phyloP scores from a whole-genome alignment of 2,888 invertebrate species.

The Cabera pusaria region DNA sequence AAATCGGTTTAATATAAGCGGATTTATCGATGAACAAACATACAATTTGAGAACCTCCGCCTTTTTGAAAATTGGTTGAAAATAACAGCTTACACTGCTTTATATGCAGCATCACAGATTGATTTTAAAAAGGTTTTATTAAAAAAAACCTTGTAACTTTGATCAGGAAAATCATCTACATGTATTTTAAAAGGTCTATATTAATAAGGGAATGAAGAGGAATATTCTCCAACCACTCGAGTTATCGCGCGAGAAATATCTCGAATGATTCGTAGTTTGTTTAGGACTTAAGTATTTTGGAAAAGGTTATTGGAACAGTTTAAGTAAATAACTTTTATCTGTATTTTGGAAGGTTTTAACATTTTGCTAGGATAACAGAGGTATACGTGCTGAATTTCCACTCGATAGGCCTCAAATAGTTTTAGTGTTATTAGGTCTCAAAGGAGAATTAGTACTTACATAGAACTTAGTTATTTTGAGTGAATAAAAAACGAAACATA shows the following conservation, averaged over 20 bases:
- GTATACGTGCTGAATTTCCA: conserved; percentile 8
- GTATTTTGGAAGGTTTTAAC: conserved; percentile 19
- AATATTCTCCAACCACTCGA: conserved; percentile 42
- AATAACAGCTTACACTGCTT: no score
- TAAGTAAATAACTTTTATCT: conserved; percentile 20
- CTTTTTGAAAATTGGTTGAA: no score
- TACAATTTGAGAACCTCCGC: no score
- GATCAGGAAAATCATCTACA: conserved; percentile 51
- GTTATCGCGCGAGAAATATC: conserved; percentile 39
- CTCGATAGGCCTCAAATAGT: no score
- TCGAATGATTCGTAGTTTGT: conserved; percentile 28
- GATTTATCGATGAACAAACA: no score
- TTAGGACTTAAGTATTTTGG: conserved; percentile 26
- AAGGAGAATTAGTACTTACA: no score
- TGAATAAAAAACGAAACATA: no score
- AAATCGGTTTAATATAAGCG: no score
- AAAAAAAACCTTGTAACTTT: conserved; percentile 34
- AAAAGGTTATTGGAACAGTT: conserved; percentile 21
- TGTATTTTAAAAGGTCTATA: conserved; percentile 58
- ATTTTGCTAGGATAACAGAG: conserved; percentile 15
- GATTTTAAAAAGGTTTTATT: conserved; percentile 37
- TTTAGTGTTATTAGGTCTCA: no score
- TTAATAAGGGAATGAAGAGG: conserved; percentile 67
- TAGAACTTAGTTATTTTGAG: no score
- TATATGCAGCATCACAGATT: no score